Base-by-base conservation (phyloP, 2,797 vertebrate genomes). In the Enteromius mattozi region DNA sequence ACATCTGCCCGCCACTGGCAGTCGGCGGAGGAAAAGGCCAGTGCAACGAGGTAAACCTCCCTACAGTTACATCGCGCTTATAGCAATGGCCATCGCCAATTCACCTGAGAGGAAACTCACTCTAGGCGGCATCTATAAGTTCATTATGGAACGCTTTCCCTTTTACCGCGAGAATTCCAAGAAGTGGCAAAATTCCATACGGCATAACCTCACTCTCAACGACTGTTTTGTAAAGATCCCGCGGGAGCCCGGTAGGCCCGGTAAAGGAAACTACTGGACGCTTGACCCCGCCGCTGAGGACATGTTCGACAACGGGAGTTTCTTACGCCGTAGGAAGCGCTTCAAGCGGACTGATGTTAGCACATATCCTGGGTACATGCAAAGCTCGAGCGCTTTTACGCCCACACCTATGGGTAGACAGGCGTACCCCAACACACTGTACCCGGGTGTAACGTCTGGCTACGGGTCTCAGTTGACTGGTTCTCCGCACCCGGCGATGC, bases 121-220 rank as follows among this genome's bases (percentile, higher is more conserved):
- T 1, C 91, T 99, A 88, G 97, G 97, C 1, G 97, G 97, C 86
- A 99, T 99, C 90, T 99, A 98, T 85, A 97, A 97, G 87, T 99
- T 99, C 94, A 99, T 99, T 93, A 98, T 96, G 88, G 98, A 98
- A 92, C 96, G 97, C 19, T 99, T 99, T 85, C 97, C 98, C 1
- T 99, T 98, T 93, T 99, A 99, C 92, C 93, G 98, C 21, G 97
- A 99, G 91, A 98, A 97, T 93, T 97, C 98, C 1, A 98, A 98
- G 87, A 99, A 98, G 94, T 97, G 96, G 96, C 96, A 97, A 78
- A 97, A 97, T 93, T 96, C 95, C 40, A 97, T 98, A 87, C 95
- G 97, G 72, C 96, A 97, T 94, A 97, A 97, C 90, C 93, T 96
- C 72, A 97, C 96, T 40, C 96, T 97, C 37, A 96, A 97, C 91